Conservation (phyloP, 35 echinoderm and acorn worm genomes). For the Antedon bifida region DNA sequence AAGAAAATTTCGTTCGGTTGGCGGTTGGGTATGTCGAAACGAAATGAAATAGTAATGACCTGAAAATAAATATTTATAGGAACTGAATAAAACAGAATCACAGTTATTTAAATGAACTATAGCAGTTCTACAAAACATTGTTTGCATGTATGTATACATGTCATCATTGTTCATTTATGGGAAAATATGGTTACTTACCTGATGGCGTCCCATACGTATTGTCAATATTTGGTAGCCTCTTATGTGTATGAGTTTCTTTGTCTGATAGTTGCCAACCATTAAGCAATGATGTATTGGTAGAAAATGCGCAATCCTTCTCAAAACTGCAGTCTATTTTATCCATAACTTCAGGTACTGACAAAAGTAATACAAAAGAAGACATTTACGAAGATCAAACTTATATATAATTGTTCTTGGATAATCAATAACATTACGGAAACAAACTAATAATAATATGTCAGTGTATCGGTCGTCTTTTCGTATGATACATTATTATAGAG, state of each 20-base stretch:
- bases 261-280: background rate
- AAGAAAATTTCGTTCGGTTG: background rate
- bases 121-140: too few species aligned
- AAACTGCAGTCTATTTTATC: background rate
- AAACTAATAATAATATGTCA: too few species aligned
- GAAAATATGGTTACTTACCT: background rate
- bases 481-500: too few species aligned
- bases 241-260: background rate
- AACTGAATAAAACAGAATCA: too few species aligned
- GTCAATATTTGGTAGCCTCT: background rate
- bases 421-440: too few species aligned
- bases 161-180: too few species aligned
- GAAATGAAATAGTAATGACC: background rate
- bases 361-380: too few species aligned
- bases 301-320: background rate
- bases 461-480: too few species aligned
- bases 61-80: background rate
- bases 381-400: too few species aligned
- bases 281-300: background rate
- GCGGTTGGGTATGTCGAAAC: background rate
- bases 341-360: background rate
- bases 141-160: too few species aligned
- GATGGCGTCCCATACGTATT: background rate
- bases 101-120: too few species aligned
- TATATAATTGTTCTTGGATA: too few species aligned